A percentile compares a stretch with the other conserved stretches of the same genome.
Conservation (phyloP, 92 coral and sea anemone genomes). For the Virgularia gustaviana region DNA sequence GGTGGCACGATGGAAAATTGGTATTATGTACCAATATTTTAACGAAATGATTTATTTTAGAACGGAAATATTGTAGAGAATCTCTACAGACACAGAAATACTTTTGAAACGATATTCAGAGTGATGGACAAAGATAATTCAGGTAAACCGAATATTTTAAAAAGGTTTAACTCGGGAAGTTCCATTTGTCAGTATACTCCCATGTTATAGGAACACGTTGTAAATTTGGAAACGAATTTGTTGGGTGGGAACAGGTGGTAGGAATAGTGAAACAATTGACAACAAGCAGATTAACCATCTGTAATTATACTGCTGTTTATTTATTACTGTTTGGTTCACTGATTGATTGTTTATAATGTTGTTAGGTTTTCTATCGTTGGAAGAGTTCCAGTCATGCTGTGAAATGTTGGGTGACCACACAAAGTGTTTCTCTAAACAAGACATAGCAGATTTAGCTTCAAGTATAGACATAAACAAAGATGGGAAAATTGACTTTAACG, state of each 20-base stretch:
- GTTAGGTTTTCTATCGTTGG: conserved; percentile 81
- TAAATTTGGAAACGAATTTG: too few relatives aligned
- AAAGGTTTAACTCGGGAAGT: too few relatives aligned
- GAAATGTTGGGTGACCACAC: conserved; percentile 77
- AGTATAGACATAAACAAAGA: conserved; percentile 92
- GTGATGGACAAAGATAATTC: conserved; percentile 94
- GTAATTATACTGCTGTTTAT: too few relatives aligned
- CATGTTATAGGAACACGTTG: too few relatives aligned
- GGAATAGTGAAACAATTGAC: too few relatives aligned
- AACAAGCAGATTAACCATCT: too few relatives aligned
- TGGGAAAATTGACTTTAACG: conserved; percentile 90
- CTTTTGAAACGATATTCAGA: conserved; percentile 91
- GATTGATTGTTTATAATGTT: too few relatives aligned
- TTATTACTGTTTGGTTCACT: too few relatives aligned
- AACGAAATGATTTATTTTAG: conserved; percentile 16
- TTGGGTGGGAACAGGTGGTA: too few relatives aligned
- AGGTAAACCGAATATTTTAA: too few relatives aligned
- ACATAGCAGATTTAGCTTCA: conserved; percentile 76
- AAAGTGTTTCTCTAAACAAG: conserved; percentile 74
- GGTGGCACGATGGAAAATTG: not conserved
- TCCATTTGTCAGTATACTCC: too few relatives aligned
- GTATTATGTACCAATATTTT: not conserved
- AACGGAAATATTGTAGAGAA: conserved; percentile 95
- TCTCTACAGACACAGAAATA: conserved; percentile 81
- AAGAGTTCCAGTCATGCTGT: conserved; percentile 79